Evolutionary conservation across 2,888 invertebrate species (phyloP).

Genomic region (Rhingia rostrata): DNA sequence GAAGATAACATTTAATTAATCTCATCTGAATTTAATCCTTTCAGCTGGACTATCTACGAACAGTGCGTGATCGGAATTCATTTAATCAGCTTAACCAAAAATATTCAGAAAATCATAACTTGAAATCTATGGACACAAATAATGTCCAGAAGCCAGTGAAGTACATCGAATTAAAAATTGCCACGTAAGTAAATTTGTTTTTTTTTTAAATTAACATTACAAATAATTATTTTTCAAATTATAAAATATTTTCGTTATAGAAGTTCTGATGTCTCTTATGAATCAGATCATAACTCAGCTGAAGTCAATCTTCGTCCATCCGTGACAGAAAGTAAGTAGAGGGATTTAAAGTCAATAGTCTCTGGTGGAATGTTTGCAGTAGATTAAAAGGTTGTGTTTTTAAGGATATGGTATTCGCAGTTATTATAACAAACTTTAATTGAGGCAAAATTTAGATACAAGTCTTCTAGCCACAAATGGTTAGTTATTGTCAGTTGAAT

Average conservation of each 20-base stretch:
- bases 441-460: no score
- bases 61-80: conserved; percentile 48
- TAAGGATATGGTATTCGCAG: neutral
- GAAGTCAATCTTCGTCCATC: conserved; percentile 82
- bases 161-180: conserved; percentile 80
- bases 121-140: conserved; percentile 2
- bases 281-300: conserved; percentile 26
- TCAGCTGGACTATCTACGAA: conserved; percentile 64
- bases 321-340: conserved; percentile 85
- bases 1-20: no score
- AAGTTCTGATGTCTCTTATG: conserved; percentile 46
- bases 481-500: no score
- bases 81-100: conserved; percentile 22
- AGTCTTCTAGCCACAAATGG: no score
- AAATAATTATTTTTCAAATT: neutral
- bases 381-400: neutral
- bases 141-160: conserved; percentile 75
- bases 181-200: conserved; percentile 71
- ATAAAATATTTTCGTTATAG: conserved; percentile 12
- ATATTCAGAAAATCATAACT: conserved; percentile 1
- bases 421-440: no score
- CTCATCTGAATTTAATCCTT: neutral
- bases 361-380: neutral
- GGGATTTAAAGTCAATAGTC: no score
- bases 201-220: neutral